Conservation (phyloP, 1,140 invertebrate genomes). For the Plectrocnemia conspersa region DNA sequence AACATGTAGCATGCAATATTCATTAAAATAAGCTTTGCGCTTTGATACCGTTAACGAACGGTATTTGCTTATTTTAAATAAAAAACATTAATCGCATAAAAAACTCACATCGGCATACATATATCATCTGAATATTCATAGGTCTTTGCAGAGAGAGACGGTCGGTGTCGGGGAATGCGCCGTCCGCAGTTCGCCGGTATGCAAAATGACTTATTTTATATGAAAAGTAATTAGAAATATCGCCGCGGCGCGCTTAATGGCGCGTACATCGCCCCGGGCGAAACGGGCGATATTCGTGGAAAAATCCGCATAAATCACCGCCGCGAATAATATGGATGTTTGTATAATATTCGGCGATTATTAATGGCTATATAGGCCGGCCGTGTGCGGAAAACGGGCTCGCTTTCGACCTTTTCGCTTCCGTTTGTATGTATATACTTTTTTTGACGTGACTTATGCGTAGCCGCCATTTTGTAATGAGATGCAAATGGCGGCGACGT, state of each 20-base stretch:
- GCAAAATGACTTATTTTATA: constrained; percentile 34
- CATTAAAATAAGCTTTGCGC: too few relatives aligned
- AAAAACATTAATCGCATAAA: too few relatives aligned
- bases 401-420: constrained; percentile 1
- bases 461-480: too few relatives aligned
- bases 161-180: constrained; percentile 10
- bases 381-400: not conserved
- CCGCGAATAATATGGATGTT: constrained; percentile 12
- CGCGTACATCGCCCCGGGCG: constrained; percentile 10
- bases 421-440: too few relatives aligned
- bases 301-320: constrained; percentile 28
- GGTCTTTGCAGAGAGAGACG: too few relatives aligned
- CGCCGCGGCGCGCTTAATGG: constrained; percentile 31
- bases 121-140: too few relatives aligned
- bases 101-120: too few relatives aligned
- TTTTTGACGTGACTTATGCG: too few relatives aligned
- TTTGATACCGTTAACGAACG: too few relatives aligned
- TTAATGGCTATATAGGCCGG: constrained; percentile 2
- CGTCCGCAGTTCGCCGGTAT: constrained; percentile 18
- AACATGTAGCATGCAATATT: too few relatives aligned
- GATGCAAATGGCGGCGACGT: too few relatives aligned
- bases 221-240: constrained; percentile 35
- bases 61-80: too few relatives aligned
- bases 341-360: constrained; percentile 4
- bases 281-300: constrained; percentile 14